Evolutionary conservation across 2,888 invertebrate species (phyloP), one percentile per base, ranked within the genome.

Genomic region (Adineta ricciae): DNA sequence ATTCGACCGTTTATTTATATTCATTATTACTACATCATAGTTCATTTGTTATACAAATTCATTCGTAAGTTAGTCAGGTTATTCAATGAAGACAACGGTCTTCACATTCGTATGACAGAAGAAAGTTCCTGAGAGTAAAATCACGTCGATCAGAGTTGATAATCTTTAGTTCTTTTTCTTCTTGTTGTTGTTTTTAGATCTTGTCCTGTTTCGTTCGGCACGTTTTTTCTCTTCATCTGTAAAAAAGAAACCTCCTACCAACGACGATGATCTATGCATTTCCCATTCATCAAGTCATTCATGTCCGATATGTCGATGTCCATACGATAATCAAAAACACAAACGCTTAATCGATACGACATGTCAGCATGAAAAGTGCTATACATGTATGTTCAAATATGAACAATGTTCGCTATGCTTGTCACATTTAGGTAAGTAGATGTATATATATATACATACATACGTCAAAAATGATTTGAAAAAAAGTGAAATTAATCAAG

Each of bases 291-390:
- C 84, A 86, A 32, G 84, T 86, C 27, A 19, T 24, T 78, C 8
- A 41, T 91, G 91, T 86, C 91, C 91, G 1, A 89, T 90, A 38
- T 91, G 91, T 87, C 89, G 89, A 86, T 88, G 95, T 94, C 95
- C 96, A 88, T 96, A 96, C 92, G 96, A 96, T 92, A 95, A 96
- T 92, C 96, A 96, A 91, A 96, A 96, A 92, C 96, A 96, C 92
- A 93, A 96, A 91, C 94, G 95, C 90, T 92, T 97, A 89, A 96
- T 96, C 90, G 96, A 97, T 92, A 41, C 78, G 41, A 94, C 95
- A 87, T 97, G 96, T 91, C 96, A 96, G 88, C 96, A 97, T 93
- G 96, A 96, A 90, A 92, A 96, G 87, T 96, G 96, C 91, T 96
- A 96, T 92, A 94, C 95, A 88, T 96, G 96, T 91, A 94, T 96